Base-by-base conservation (phyloP, 2,888 invertebrate species). In the Sycophila texana region DNA sequence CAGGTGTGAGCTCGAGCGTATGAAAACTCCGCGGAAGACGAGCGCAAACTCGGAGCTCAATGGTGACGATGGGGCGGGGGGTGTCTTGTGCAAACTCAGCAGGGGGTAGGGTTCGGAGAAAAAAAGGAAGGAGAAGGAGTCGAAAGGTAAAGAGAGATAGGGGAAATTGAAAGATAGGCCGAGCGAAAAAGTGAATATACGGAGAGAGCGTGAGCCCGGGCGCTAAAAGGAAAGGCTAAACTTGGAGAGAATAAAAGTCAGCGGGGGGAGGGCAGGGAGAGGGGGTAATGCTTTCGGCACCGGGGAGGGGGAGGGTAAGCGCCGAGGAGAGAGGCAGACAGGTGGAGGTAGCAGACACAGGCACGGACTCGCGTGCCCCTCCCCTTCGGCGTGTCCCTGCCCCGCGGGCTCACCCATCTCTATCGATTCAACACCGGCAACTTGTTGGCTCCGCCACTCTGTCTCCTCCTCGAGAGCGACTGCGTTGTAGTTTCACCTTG, bases 341-440 rank as follows among this genome's bases (percentile, higher is more conserved):
- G 79, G 76, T 60, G 67, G 61, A 78, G 66, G 68, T 51, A 81
- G 82, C 53, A 81, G 72, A 82, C 78, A 83, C 78, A 83, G 80
- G 84, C 80, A 82, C 83, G 83, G 84, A 84, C 85, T 84, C 84
- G 83, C 72, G 61, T 20, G 55, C 47, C n/a, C 53, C 51, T 22
- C 39, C 12, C 18, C 63, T 39, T 30, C 7, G 13, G 22, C 58
- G 55, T 61, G 58, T 51, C 47, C 61, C 85, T 85, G 83, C 84
- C 83, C 85, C 85, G 84, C 84, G 85, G 82, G 83, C 85, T 86
- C 84, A 84, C 83, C 84, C 86, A 84, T 82, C 78, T 86, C 86
- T 87, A 90, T 90, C 90, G 89, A 90, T 89, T 90, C 87, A 84
- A 87, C 86, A 86, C 87, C 87, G 85, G 86, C 89, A 89, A 90